phyloP scores from a whole-genome alignment of 1,140 invertebrate genomes.

The Drosophila nannoptera region DNA sequence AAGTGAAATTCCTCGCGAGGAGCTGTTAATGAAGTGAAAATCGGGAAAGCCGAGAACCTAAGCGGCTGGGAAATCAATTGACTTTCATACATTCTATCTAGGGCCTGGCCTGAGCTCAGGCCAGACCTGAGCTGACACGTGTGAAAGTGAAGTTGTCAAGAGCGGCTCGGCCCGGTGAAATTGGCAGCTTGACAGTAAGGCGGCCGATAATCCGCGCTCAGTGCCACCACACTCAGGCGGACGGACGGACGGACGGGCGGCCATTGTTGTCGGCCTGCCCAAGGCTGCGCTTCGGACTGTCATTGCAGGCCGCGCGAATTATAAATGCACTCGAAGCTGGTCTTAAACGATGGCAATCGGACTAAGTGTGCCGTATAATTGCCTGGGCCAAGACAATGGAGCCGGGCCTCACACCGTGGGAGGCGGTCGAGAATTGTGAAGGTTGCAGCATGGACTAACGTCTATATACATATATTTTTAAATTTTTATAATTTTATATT shows the following conservation, averaged over 20 bases:
- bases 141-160: slow-evolving; percentile 62
- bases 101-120: no score
- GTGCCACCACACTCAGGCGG: slow-evolving; percentile 6
- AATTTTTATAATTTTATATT: no score
- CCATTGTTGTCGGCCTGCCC: slow-evolving; percentile 56
- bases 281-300: slow-evolving; percentile 62
- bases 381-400: slow-evolving; percentile 28
- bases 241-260: not conserved
- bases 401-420: not conserved
- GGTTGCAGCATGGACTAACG: slow-evolving; percentile 18
- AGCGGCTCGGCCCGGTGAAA: slow-evolving; percentile 51
- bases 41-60: slow-evolving; percentile 8
- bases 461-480: not conserved
- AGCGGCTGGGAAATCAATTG: not conserved
- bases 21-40: slow-evolving; percentile 42
- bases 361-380: slow-evolving; percentile 59
- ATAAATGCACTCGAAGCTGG: slow-evolving; percentile 62
- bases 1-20: slow-evolving; percentile 58
- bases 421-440: slow-evolving; percentile 14
- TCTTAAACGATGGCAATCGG: slow-evolving; percentile 27
- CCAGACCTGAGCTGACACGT: slow-evolving; percentile 46
- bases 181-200: slow-evolving; percentile 38
- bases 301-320: slow-evolving; percentile 54
- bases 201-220: slow-evolving; percentile 52
- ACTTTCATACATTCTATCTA: no score